phyloP scores from a whole-genome alignment of 2,888 invertebrate genomes.

The Himalopsyche tibetana region DNA sequence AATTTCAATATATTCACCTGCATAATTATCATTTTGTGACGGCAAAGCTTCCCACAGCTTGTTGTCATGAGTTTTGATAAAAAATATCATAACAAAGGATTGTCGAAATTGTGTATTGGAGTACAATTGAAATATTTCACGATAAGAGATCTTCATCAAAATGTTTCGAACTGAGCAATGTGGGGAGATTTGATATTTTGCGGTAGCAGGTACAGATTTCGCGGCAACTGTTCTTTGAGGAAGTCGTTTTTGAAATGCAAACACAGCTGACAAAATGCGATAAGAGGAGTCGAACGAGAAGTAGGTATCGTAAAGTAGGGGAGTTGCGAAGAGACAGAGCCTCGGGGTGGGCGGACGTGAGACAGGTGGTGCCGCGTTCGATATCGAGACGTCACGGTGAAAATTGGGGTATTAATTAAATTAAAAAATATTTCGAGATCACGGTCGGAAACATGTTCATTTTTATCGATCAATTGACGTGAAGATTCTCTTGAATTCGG shows the following conservation, averaged over 20 bases:
- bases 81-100: constrained; percentile 13
- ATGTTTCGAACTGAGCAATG: constrained; percentile 13
- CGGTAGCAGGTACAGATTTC: constrained; percentile 27
- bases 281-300: constrained; percentile 43
- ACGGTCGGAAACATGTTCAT: not conserved
- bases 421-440: not conserved
- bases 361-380: constrained; percentile 11
- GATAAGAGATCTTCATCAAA: constrained; percentile 16
- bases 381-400: constrained; percentile 8
- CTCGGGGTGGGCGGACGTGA: not conserved
- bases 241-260: constrained; percentile 43
- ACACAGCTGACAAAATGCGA: constrained; percentile 41
- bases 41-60: not conserved
- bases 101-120: constrained; percentile 29
- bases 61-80: not conserved
- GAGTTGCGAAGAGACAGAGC: constrained; percentile 14
- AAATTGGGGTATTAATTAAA: constrained; percentile 14
- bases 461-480: not conserved
- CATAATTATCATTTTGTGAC: not conserved
- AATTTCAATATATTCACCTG: too few species aligned
- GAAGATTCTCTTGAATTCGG: not conserved
- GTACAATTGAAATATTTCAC: constrained; percentile 3
- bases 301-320: constrained; percentile 1
- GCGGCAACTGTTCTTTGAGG: constrained; percentile 10
- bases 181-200: constrained; percentile 16